These are phyloP conservation scores for Diadumene lineata DNA, from an alignment of 92 coral and sea anemone genomes.

Conservation along the genomic window DNA sequence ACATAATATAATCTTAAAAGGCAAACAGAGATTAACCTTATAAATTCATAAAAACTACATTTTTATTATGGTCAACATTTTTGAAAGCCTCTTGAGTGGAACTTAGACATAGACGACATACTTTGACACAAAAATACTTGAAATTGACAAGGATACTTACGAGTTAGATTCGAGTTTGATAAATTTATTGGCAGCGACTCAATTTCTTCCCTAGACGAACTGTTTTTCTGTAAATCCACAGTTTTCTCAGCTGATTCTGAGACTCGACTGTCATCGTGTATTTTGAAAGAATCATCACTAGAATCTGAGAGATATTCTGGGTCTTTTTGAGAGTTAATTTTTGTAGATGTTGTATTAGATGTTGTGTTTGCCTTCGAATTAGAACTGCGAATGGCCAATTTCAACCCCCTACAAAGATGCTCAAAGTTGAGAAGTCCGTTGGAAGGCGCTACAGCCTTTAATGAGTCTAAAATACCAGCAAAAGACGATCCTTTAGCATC, in stretches of 20 bases:
- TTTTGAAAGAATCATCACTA: slow-evolving; percentile 62
- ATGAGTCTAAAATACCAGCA: slow-evolving; percentile 70
- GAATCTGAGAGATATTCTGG: slow-evolving; percentile 74
- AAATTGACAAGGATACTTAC: slow-evolving; percentile 7
- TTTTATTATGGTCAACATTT: not conserved
- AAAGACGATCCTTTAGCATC: slow-evolving; percentile 59
- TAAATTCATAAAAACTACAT: not conserved
- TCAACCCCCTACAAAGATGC: slow-evolving; percentile 79
- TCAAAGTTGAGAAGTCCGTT: slow-evolving; percentile 89
- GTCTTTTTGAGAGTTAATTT: slow-evolving; percentile 28
- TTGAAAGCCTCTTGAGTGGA: not conserved
- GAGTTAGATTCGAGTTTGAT: slow-evolving; percentile 8
- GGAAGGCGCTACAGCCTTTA: slow-evolving; percentile 70
- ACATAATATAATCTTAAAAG: too few relatives aligned
- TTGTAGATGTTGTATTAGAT: slow-evolving; percentile 13
- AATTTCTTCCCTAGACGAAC: slow-evolving; percentile 17
- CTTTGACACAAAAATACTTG: too few relatives aligned
- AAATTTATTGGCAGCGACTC: slow-evolving; percentile 5
- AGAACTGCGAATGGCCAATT: slow-evolving; percentile 61
- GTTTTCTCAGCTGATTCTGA: slow-evolving; percentile 60
- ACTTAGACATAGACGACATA: not conserved
- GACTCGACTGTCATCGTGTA: slow-evolving; percentile 52
- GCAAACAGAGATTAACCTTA: not conserved
- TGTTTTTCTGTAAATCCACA: slow-evolving; percentile 49
- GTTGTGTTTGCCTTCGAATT: slow-evolving; percentile 19